Evolutionary conservation across 2,888 invertebrate species (phyloP).

Genomic region (Drosophila nigritarsus): DNA sequence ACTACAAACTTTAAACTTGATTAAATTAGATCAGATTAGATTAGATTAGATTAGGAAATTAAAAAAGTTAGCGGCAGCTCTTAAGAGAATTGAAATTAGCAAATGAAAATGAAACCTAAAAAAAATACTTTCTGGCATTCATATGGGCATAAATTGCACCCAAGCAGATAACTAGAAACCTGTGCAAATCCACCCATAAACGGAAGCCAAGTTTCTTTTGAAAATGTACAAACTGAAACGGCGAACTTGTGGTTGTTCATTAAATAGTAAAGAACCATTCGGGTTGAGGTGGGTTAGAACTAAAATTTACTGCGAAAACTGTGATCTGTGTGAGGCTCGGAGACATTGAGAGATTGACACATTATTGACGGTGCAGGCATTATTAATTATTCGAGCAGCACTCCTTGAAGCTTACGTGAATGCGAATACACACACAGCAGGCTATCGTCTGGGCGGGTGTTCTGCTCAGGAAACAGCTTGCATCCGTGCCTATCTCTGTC

Average conservation of each 20-base stretch:
- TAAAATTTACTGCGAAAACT: neutral
- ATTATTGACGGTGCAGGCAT: constrained; percentile 59
- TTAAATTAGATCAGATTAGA: constrained; percentile 19
- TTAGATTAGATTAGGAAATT: constrained; percentile 22
- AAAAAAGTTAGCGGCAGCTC: constrained; percentile 38
- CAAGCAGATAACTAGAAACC: constrained; percentile 16
- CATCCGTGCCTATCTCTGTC: constrained; percentile 3
- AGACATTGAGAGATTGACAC: constrained; percentile 33
- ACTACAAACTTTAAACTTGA: constrained; percentile 39
- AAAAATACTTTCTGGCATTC: constrained; percentile 23
- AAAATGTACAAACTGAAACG: constrained; percentile 28
- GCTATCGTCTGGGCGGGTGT: constrained; percentile 25
- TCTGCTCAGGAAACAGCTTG: constrained; percentile 24
- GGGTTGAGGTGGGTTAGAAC: neutral
- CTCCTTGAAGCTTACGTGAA: constrained; percentile 5
- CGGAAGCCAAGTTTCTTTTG: constrained; percentile 32
- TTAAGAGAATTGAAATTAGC: constrained; percentile 52
- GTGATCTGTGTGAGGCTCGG: neutral
- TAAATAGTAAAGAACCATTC: constrained; percentile 56
- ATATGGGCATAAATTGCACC: neutral
- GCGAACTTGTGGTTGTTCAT: constrained; percentile 40
- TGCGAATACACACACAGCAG: constrained; percentile 15
- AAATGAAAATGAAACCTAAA: constrained; percentile 20
- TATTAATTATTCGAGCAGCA: constrained; percentile 64
- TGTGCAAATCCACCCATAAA: constrained; percentile 16